Evolutionary conservation across 2,113 vertebrate genomes (phyloP).

Genomic region (Tragelaphus scriptus): DNA sequence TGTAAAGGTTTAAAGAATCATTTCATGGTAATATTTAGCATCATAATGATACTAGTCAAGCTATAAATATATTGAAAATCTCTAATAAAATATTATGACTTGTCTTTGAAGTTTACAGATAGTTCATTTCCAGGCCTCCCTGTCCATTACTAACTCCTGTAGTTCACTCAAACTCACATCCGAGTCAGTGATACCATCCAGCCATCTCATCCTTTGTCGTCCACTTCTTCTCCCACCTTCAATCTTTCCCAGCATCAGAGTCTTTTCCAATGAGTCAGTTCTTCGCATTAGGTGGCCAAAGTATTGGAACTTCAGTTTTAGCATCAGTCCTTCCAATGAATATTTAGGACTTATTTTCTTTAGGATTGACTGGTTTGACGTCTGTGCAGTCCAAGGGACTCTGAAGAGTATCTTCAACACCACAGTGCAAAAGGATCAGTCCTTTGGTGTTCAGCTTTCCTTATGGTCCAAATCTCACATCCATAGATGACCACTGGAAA

Average conservation of each 20-base stretch:
- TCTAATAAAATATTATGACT: slow-evolving; percentile 45
- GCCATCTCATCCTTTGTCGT: not conserved
- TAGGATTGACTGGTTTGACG: not conserved
- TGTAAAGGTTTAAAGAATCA: not conserved
- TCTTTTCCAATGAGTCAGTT: not conserved
- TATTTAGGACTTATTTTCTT: not conserved
- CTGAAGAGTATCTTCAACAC: not conserved
- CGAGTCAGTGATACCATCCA: not conserved
- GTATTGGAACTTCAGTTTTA: not conserved
- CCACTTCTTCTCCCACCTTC: not conserved
- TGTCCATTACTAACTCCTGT: not conserved
- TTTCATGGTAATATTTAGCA: not conserved
- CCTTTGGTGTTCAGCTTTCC: not conserved
- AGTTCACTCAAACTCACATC: not conserved
- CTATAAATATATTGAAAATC: not conserved
- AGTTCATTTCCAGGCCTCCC: not conserved
- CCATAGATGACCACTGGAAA: not conserved
- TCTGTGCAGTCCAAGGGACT: not conserved
- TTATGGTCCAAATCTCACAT: not conserved
- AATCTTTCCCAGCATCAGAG: not conserved
- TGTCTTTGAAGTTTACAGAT: not conserved
- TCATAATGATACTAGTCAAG: not conserved
- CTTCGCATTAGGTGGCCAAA: not conserved
- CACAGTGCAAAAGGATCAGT: not conserved
- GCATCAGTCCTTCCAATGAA: not conserved